Evolutionary conservation across 2,113 vertebrate species (phyloP).

Genomic region (Pogonocichla stellata): DNA sequence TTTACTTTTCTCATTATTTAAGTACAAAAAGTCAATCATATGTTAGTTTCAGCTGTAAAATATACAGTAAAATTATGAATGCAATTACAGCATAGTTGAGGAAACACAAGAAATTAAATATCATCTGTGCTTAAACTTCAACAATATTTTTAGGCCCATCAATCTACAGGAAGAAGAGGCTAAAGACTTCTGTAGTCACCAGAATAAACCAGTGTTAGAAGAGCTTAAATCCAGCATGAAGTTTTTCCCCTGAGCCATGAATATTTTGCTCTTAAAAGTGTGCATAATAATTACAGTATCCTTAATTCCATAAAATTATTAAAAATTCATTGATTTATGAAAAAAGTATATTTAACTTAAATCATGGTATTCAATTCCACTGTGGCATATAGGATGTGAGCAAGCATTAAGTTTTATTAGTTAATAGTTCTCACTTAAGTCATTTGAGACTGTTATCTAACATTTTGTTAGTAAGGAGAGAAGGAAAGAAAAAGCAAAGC

Average conservation of each 20-base stretch:
- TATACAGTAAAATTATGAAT: neutral
- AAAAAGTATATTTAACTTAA: neutral
- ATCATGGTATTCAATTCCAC: neutral
- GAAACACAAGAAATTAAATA: neutral
- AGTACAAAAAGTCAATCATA: neutral
- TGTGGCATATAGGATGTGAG: neutral
- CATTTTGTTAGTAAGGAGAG: neutral
- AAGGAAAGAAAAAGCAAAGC: neutral
- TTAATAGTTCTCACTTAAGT: neutral
- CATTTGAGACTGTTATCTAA: accelerated
- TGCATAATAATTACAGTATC: neutral
- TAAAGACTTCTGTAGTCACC: neutral
- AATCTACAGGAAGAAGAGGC: accelerated
- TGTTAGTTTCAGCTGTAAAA: neutral
- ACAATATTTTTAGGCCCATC: neutral
- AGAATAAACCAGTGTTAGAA: neutral
- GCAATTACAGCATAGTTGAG: neutral
- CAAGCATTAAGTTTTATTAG: neutral
- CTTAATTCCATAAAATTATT: neutral
- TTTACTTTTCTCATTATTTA: neutral
- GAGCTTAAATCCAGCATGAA: neutral
- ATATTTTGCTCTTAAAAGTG: neutral
- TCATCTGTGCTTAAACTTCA: neutral
- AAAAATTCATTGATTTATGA: neutral
- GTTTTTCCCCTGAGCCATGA: neutral